These are phyloP conservation scores for Prenolepis imparis DNA, from an alignment of 2,888 invertebrate species.

Conservation along the genomic window DNA sequence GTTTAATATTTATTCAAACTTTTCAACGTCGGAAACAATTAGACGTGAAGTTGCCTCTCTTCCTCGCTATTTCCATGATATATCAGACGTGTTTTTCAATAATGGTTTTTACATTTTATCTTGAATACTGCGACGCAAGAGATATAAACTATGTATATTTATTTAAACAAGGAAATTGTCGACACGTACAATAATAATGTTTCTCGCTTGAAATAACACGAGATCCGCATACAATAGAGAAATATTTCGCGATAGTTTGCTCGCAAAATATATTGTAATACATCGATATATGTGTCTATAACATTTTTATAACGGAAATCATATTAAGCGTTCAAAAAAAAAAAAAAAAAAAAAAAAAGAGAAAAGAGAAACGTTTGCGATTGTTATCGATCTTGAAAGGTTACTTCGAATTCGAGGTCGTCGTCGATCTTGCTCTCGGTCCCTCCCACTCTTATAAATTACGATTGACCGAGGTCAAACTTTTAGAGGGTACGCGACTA, in stretches of 20 bases:
- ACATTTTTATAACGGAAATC: not conserved
- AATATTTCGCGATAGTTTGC: slow-evolving; percentile 14
- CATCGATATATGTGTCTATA: not conserved
- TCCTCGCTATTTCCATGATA: not conserved
- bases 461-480: slow-evolving; percentile 4
- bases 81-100: not conserved
- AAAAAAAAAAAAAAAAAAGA: too few relatives aligned
- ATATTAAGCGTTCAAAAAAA: not conserved
- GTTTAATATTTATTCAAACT: not conserved
- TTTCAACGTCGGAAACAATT: not conserved
- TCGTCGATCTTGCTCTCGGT: not conserved
- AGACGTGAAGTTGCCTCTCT: slow-evolving; percentile 2
- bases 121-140: not conserved
- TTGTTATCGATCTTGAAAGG: not conserved
- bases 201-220: not conserved
- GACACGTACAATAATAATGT: not conserved
- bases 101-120: not conserved
- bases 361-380: not conserved
- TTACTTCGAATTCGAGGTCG: not conserved
- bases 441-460: slow-evolving; percentile 32
- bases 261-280: not conserved
- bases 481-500: not conserved
- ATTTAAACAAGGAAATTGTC: slow-evolving; percentile 12
- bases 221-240: not conserved
- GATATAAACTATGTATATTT: slow-evolving; percentile 13